Conservation (phyloP, 1,140 invertebrate genomes). For the Cherax quadricarinatus region DNA sequence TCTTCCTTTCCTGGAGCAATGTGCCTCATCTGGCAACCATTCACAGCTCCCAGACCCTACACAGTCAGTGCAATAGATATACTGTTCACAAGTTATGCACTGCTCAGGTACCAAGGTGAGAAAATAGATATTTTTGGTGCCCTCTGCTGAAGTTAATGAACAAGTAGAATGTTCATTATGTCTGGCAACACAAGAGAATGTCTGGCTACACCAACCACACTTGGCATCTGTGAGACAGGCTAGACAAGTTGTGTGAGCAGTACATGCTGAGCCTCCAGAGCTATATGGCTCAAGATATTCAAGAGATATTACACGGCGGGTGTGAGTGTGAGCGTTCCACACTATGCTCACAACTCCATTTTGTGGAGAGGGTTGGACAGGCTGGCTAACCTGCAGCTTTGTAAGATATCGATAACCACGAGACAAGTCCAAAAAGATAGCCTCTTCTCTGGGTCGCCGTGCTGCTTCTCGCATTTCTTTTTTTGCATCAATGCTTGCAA, state of each 20-base stretch:
- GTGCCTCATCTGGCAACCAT: conserved; percentile 89
- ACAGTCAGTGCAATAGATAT: conserved; percentile 90
- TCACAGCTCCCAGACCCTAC: conserved; percentile 86
- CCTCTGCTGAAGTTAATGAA: background rate
- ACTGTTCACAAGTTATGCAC: conserved; percentile 91
- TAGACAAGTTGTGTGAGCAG: conserved; percentile 88
- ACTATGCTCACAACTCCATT: conserved; percentile 53
- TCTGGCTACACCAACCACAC: conserved; percentile 77
- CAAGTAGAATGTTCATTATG: conserved; percentile 10
- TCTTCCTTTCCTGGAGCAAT: conserved; percentile 88
- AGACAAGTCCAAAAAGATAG: conserved; percentile 15
- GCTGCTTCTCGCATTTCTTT: conserved; percentile 20
- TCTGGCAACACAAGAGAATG: conserved; percentile 73
- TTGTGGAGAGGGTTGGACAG: background rate
- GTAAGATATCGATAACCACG: conserved; percentile 26
- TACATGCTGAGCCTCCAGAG: conserved; percentile 83
- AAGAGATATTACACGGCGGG: conserved; percentile 75
- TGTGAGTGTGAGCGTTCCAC: conserved; percentile 46
- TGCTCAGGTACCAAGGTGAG: conserved; percentile 87
- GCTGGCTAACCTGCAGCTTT: conserved; percentile 23
- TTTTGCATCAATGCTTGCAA: conserved; percentile 29
- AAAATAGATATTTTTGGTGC: conserved; percentile 80
- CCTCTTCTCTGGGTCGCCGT: background rate
- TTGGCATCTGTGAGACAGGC: conserved; percentile 88
- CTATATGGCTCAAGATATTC: conserved; percentile 92